These are phyloP conservation scores for Rhabdornis inornatus DNA, from an alignment of 2,113 vertebrate genomes.

Conservation along the genomic window DNA sequence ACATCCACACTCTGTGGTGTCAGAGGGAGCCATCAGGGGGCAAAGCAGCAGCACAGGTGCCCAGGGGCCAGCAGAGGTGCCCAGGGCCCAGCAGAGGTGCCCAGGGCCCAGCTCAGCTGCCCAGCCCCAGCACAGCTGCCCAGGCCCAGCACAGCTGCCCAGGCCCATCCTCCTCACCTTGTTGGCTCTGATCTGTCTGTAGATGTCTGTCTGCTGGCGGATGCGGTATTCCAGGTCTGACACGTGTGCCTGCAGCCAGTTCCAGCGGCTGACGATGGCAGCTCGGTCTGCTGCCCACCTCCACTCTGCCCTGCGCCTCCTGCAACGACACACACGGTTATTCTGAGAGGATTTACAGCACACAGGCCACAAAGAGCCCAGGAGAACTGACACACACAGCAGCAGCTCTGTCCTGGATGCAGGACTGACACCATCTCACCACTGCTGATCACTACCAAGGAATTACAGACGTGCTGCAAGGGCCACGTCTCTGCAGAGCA, in stretches of 20 bases:
- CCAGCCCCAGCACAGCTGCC: too few relatives aligned
- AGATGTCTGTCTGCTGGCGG: slow-evolving; percentile 96
- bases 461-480: background rate
- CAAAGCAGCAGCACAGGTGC: rapidly evolving
- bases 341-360: background rate
- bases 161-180: slow-evolving; percentile 78
- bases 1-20: rapidly evolving
- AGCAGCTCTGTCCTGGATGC: background rate
- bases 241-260: slow-evolving; percentile 98
- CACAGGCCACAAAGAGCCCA: background rate
- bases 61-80: background rate
- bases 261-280: slow-evolving; percentile 97
- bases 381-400: background rate
- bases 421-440: background rate
- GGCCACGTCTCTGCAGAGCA: background rate
- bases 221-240: slow-evolving; percentile 99
- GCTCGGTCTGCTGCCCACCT: slow-evolving; percentile 93
- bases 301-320: slow-evolving; percentile 93
- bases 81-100: too few relatives aligned
- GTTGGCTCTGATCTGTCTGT: slow-evolving; percentile 90
- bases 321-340: slow-evolving; percentile 46
- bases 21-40: background rate
- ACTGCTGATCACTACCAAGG: background rate
- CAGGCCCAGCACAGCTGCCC: rapidly evolving
- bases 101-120: too few relatives aligned